Conservation (phyloP, 2,888 invertebrate species). For the Rhagonycha fulva region DNA sequence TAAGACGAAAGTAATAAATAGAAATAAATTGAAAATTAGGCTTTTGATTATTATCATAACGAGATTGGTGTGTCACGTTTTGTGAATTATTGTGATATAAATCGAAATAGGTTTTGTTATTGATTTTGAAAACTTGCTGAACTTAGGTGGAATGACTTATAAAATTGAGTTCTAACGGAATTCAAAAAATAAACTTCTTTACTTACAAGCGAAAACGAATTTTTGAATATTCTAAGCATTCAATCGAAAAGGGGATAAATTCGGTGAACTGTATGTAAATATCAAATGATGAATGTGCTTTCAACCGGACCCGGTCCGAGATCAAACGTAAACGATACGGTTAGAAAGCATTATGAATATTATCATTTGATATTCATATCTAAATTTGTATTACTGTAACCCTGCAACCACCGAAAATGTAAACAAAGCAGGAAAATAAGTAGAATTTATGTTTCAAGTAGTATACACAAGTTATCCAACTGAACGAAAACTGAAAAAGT, state of each 20-base stretch:
- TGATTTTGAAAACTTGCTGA: background rate
- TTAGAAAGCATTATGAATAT: slow-evolving; percentile 19
- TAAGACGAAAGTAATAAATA: background rate
- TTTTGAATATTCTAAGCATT: slow-evolving; percentile 12
- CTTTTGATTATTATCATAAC: background rate
- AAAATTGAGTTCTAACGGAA: background rate
- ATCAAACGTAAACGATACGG: slow-evolving; percentile 22
- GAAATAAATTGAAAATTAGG: no score
- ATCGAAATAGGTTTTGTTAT: background rate
- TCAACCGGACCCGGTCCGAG: slow-evolving; percentile 23
- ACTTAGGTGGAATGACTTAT: background rate
- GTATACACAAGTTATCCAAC: background rate
- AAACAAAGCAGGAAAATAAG: slow-evolving; percentile 4
- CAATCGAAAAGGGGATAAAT: slow-evolving; percentile 20
- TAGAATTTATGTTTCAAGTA: background rate
- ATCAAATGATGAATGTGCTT: slow-evolving; percentile 25
- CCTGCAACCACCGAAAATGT: background rate
- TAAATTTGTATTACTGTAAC: slow-evolving; percentile 23
- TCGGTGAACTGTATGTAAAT: slow-evolving; percentile 24
- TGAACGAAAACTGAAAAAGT: background rate
- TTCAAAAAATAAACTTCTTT: background rate
- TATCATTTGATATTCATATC: slow-evolving; percentile 24
- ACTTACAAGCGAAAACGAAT: slow-evolving; percentile 10
- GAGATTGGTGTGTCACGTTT: background rate
- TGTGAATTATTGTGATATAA: background rate